A percentile compares a stretch with the other conserved stretches of the same genome.
Evolutionary conservation across 2,797 vertebrate species (phyloP).

Genomic region (Microhierax caerulescens): DNA sequence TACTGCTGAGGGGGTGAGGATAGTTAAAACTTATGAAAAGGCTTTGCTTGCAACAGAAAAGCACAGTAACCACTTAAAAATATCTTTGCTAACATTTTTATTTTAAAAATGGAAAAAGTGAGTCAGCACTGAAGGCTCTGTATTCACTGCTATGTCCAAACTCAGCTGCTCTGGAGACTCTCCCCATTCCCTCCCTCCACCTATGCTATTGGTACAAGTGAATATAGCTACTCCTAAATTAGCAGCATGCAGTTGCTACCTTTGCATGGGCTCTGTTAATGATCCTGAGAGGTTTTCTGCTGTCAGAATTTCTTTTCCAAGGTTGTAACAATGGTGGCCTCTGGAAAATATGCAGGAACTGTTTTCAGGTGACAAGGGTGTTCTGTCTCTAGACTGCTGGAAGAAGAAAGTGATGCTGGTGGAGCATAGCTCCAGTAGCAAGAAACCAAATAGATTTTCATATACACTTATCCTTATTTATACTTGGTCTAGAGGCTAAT

Average conservation of each 20-base stretch:
- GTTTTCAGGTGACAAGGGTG: not conserved
- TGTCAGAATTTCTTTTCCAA: not conserved
- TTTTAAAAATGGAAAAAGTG: slow-evolving; percentile 65
- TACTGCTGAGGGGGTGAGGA: not conserved
- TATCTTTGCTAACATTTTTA: slow-evolving; percentile 52
- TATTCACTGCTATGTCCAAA: slow-evolving; percentile 18
- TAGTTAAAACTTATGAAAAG: slow-evolving; percentile 1
- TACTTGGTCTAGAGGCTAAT: not conserved
- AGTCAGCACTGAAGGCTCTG: slow-evolving; percentile 37
- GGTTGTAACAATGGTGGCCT: not conserved
- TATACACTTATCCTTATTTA: not conserved
- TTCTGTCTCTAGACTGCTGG: not conserved
- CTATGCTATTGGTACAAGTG: not conserved
- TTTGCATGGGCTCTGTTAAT: not conserved
- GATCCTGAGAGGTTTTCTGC: not conserved
- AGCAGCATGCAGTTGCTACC: not conserved
- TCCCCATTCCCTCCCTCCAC: not conserved
- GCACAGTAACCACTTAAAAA: slow-evolving; percentile 34
- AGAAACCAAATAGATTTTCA: not conserved
- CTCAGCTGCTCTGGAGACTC: slow-evolving; percentile 40
- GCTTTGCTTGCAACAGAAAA: slow-evolving; percentile 41
- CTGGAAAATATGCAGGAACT: not conserved
- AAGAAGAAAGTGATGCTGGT: not conserved
- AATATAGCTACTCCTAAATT: slow-evolving; percentile 29
- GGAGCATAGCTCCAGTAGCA: not conserved